Evolutionary conservation across 2,113 vertebrate genomes (phyloP).

Genomic region (Suricata suricatta): DNA sequence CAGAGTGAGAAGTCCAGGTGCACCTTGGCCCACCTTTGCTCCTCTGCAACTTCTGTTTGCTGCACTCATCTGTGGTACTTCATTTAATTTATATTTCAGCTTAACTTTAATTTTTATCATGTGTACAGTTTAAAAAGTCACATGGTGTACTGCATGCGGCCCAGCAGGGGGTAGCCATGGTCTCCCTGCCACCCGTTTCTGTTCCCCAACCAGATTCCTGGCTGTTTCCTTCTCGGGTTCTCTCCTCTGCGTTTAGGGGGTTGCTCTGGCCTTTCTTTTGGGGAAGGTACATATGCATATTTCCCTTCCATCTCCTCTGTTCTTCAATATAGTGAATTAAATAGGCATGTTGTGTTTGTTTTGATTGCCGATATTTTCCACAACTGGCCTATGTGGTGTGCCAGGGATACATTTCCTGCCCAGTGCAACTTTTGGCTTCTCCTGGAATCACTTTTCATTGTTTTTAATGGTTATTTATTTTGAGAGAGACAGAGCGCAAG

Average conservation of each 20-base stretch:
- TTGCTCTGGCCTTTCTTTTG: not conserved
- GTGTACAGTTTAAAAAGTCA: not conserved
- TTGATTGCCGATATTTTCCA: not conserved
- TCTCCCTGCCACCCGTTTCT: rapidly evolving
- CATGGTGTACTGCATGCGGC: rapidly evolving
- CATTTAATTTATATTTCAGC: not conserved
- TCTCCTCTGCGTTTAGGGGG: not conserved
- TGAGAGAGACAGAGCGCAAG: too few relatives aligned
- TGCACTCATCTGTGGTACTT: not conserved
- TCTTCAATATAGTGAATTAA: not conserved
- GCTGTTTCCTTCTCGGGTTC: not conserved
- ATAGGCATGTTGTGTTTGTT: not conserved
- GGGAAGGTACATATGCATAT: too few relatives aligned
- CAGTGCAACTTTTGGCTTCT: not conserved
- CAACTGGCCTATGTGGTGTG: not conserved
- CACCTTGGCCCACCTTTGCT: not conserved
- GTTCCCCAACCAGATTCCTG: not conserved
- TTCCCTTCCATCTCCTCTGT: not conserved
- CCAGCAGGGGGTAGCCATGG: too few relatives aligned
- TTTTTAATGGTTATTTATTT: too few relatives aligned
- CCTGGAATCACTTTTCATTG: not conserved
- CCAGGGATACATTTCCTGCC: not conserved
- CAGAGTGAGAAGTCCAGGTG: rapidly evolving
- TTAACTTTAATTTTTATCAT: not conserved
- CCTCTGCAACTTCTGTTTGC: not conserved